These are phyloP conservation scores for Urosaurus nigricauda DNA, from an alignment of 2,797 vertebrate genomes.

Conservation along the genomic window DNA sequence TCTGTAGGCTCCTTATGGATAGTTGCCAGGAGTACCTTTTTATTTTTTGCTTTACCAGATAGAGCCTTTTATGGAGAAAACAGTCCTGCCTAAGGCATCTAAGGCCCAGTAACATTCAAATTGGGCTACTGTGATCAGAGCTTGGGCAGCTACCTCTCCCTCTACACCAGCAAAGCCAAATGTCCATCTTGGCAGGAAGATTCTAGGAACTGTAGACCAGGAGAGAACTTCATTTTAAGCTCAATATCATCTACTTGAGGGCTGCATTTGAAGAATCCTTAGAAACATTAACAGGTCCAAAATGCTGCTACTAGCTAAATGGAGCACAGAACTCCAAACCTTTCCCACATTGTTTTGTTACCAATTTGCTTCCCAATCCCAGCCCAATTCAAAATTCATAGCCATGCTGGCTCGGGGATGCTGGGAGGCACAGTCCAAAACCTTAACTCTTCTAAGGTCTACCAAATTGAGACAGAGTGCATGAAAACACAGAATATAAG, in stretches of 20 bases:
- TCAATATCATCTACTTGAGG: neutral
- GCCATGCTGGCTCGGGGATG: neutral
- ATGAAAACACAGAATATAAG: neutral
- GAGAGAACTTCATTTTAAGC: too few species aligned
- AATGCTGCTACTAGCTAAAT: neutral
- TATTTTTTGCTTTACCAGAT: neutral
- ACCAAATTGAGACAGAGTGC: neutral
- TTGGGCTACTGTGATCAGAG: too few species aligned
- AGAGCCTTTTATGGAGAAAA: neutral
- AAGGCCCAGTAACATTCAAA: neutral
- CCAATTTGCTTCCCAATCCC: neutral
- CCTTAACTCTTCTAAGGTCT: neutral
- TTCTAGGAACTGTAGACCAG: too few species aligned
- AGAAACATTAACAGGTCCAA: neutral
- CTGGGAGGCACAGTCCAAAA: neutral
- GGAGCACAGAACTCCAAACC: neutral
- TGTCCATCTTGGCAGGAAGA: too few species aligned
- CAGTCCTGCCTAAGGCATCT: neutral
- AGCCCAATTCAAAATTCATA: too few species aligned
- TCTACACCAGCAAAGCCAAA: too few species aligned
- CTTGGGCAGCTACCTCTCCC: too few species aligned
- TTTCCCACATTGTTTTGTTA: neutral
- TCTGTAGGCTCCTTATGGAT: too few species aligned
- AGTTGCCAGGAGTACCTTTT: neutral
- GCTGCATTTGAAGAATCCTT: neutral